These are phyloP conservation scores for Hyles euphorbiae DNA, from an alignment of 1,140 invertebrate species.

Conservation along the genomic window DNA sequence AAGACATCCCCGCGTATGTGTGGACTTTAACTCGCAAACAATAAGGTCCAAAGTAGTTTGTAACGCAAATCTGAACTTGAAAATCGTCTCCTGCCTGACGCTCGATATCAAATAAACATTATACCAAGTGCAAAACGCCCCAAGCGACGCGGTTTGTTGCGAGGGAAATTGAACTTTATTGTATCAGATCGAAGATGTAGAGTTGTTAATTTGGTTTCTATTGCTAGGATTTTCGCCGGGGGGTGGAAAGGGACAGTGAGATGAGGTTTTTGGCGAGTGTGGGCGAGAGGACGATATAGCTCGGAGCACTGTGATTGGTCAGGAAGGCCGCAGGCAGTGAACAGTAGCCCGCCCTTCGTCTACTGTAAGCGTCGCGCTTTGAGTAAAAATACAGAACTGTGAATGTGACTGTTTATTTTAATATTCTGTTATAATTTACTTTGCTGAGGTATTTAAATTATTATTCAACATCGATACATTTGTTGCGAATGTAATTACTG, in stretches of 20 bases:
- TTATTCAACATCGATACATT: background rate
- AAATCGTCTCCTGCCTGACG: conserved; percentile 71
- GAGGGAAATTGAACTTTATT: conserved; percentile 38
- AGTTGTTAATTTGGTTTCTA: conserved; percentile 34
- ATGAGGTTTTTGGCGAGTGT: conserved; percentile 34
- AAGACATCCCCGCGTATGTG: conserved; percentile 35
- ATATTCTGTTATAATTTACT: background rate
- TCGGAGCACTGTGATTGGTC: conserved; percentile 74
- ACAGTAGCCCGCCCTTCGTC: conserved; percentile 74
- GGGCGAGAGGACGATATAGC: conserved; percentile 59
- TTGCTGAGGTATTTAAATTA: background rate
- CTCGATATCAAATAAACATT: conserved; percentile 74
- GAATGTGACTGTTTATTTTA: conserved; percentile 6
- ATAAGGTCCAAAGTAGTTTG: conserved; percentile 65
- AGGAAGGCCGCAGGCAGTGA: conserved; percentile 74
- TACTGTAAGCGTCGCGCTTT: conserved; percentile 63
- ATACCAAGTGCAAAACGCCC: conserved; percentile 41
- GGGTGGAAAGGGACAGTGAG: conserved; percentile 49
- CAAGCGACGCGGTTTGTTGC: conserved; percentile 33
- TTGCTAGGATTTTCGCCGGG: conserved; percentile 69
- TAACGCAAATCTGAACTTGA: conserved; percentile 71
- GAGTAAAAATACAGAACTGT: conserved; percentile 44
- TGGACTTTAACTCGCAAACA: conserved; percentile 48
- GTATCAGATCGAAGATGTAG: conserved; percentile 18
- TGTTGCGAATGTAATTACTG: no score